Conservation (phyloP, 2,888 invertebrate species). For the Meliscaeva auricollis region DNA sequence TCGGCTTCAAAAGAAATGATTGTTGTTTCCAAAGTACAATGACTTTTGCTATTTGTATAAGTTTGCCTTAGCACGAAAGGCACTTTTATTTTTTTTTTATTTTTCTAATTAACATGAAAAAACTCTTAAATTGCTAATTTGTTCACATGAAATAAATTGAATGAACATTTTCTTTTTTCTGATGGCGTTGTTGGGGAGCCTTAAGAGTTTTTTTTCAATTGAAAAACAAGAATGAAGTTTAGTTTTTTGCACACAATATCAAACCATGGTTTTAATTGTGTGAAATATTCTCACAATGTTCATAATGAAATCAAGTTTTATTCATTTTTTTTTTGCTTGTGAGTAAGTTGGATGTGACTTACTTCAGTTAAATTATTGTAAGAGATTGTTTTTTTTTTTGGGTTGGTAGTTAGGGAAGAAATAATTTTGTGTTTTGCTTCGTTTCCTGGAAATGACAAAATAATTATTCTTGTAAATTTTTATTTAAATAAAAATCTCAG, state of each 20-base stretch:
- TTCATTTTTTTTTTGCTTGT: not conserved
- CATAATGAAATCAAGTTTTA: not conserved
- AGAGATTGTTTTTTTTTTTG: too few species aligned
- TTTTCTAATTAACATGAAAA: constrained; percentile 11
- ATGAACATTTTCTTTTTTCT: not conserved
- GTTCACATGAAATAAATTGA: constrained; percentile 24
- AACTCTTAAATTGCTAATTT: constrained; percentile 42
- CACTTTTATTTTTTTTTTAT: constrained; percentile 17
- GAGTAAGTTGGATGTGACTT: not conserved
- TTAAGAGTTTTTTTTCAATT: not conserved
- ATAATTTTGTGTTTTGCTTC: too few species aligned
- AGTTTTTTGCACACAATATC: not conserved
- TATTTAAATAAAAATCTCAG: too few species aligned
- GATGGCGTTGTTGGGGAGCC: not conserved
- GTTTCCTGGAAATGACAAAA: too few species aligned
- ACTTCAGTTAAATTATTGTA: not conserved
- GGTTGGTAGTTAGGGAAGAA: too few species aligned
- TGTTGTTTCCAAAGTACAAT: constrained; percentile 18
- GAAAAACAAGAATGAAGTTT: not conserved
- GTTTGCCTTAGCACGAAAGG: not conserved
- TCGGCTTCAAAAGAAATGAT: constrained; percentile 3
- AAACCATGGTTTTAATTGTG: not conserved
- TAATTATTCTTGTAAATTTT: too few species aligned
- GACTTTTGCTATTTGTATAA: constrained; percentile 22
- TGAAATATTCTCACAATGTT: not conserved